phyloP scores from a whole-genome alignment of 2,888 invertebrate genomes.

The Caenorhabditis sp. region DNA sequence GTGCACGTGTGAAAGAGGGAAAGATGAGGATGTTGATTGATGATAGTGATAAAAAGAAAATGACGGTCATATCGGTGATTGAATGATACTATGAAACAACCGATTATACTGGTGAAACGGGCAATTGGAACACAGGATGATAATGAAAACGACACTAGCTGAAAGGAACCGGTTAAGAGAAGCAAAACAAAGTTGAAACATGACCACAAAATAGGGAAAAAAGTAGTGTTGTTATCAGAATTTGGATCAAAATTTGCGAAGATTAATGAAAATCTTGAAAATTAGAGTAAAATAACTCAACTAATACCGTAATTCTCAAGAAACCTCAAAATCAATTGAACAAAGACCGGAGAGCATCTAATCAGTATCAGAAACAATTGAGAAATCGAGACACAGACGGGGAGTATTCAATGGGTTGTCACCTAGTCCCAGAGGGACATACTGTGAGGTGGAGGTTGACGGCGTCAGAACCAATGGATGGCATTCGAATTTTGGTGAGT shows the following conservation, averaged over 20 bases:
- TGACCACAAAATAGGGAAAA: neutral
- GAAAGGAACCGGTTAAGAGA: slow-evolving; percentile 13
- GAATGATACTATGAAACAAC: neutral
- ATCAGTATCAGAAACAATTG: slow-evolving; percentile 34
- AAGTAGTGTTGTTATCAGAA: neutral
- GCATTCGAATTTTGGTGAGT: slow-evolving; percentile 35
- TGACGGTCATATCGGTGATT: slow-evolving; percentile 14
- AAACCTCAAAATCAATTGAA: no score
- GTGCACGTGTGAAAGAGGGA: neutral
- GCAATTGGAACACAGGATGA: neutral
- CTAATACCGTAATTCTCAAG: no score
- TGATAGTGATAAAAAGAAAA: neutral
- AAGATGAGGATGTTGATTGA: neutral
- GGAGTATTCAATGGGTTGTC: slow-evolving; percentile 21
- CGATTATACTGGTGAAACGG: neutral
- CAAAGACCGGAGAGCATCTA: no score
- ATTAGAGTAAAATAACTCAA: no score
- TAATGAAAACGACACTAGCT: slow-evolving; percentile 10
- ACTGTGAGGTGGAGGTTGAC: neutral
- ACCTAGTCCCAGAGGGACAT: slow-evolving; percentile 7
- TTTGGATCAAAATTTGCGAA: neutral
- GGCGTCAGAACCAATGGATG: neutral
- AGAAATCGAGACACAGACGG: slow-evolving; percentile 36
- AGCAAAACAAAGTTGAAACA: neutral
- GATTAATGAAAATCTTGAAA: no score